Conservation (phyloP, 1,140 invertebrate species). For the Heliconius nattereri region DNA sequence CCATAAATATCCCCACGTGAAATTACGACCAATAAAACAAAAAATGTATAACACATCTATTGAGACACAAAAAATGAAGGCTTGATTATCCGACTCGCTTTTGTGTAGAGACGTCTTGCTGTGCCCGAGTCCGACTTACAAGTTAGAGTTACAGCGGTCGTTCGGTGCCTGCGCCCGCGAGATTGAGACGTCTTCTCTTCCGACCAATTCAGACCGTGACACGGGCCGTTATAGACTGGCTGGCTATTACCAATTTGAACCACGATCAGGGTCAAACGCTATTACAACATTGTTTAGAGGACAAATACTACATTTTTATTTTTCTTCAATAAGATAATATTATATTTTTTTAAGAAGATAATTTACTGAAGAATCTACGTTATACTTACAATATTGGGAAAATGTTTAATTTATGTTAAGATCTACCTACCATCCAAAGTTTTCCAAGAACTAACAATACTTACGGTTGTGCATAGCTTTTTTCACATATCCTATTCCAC, state of each 20-base stretch:
- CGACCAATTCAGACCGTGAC: slow-evolving; percentile 40
- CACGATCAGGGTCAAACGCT: slow-evolving; percentile 27
- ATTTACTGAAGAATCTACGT: too few species aligned
- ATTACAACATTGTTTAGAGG: slow-evolving; percentile 31
- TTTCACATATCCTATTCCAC: background rate
- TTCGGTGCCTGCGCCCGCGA: slow-evolving; percentile 37
- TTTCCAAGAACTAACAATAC: background rate
- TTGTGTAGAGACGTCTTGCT: slow-evolving; percentile 73
- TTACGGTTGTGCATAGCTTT: background rate
- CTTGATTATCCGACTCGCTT: slow-evolving; percentile 72
- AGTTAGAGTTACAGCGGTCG: slow-evolving; percentile 36
- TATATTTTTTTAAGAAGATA: too few species aligned
- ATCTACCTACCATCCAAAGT: too few species aligned
- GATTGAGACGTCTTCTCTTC: slow-evolving; percentile 46
- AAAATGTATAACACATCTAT: slow-evolving; percentile 80
- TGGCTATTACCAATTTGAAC: slow-evolving; percentile 29
- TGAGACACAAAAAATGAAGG: slow-evolving; percentile 75
- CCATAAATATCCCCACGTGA: slow-evolving; percentile 78
- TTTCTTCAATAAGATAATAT: background rate
- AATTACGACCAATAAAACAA: slow-evolving; percentile 79
- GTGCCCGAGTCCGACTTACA: slow-evolving; percentile 43
- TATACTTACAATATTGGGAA: too few species aligned
- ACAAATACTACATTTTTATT: background rate
- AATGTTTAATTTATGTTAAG: background rate
- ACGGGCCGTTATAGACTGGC: slow-evolving; percentile 36